Evolutionary conservation across 2,797 vertebrate species (phyloP).

Genomic region (Lepidocolaptes lacrymiger): DNA sequence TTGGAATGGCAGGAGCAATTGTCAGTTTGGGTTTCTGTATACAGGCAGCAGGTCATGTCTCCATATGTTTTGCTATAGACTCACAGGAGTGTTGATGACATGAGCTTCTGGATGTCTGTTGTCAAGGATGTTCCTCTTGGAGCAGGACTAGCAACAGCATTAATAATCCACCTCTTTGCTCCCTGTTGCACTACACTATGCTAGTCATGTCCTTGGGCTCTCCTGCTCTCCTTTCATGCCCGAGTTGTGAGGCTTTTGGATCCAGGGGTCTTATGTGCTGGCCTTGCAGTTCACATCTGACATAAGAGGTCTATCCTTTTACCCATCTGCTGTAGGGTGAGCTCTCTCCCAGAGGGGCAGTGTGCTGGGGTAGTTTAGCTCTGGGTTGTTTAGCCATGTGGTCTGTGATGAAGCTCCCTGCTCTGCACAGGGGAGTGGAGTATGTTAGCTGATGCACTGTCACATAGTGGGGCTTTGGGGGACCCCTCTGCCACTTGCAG

Average conservation of each 20-base stretch:
- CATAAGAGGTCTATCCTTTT: neutral
- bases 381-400: neutral
- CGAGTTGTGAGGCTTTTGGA: neutral
- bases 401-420: neutral
- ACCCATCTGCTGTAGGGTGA: constrained; percentile 56
- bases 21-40: neutral
- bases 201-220: neutral
- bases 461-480: neutral
- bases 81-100: neutral
- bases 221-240: neutral
- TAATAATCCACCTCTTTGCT: neutral
- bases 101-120: neutral
- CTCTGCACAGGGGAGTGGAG: neutral
- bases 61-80: neutral
- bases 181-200: neutral
- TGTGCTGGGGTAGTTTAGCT: neutral
- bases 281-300: neutral
- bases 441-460: neutral
- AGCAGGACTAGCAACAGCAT: neutral
- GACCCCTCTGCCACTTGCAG: neutral
- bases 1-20: neutral
- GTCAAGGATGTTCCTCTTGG: neutral
- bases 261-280: neutral
- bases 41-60: neutral
- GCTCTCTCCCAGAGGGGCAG: constrained; percentile 53